Base-by-base conservation (phyloP, 2,113 vertebrate species). In the Toxotes jaculatrix region DNA sequence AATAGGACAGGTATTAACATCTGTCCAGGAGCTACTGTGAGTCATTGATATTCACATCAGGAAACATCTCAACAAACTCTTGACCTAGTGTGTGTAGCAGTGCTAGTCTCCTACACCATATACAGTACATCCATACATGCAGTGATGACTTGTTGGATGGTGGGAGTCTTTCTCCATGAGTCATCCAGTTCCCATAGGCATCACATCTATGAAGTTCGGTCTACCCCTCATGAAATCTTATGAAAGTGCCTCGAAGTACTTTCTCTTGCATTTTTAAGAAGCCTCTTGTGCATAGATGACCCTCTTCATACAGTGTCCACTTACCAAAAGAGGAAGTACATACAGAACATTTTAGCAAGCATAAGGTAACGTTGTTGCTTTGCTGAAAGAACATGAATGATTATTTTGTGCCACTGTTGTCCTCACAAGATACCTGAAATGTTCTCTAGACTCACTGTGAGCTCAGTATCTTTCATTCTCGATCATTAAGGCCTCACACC, bases 401-500 rank as follows among this genome's bases (percentile, higher is more conserved):
- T 49, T 43, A 55, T 70, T 66, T 83, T 69, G 12, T 70, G 56
- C 55, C 7, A 23, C 17, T 34, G n/a, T 27, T 1, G 36, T 49
- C 53, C 27, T 74, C 32, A 9, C 31, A 4, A 72, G 34, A 38
- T 23, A 38, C 65, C 77, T 19, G 5, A 67, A 79, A 79, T 73
- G n/a, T 64, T 57, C 21, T 60, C 12, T 2, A 45, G 34, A 45
- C 45, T 51, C 49, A 32, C 17, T 53, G 55, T 59, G 61, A 79
- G 47, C 21, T 31, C 42, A 21, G 36, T 40, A 64, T 78, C 65
- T 75, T 56, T 78, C 64, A 45, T 47, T 62, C 16, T 38, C 8
- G 2, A 55, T 23, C 85, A 70, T 88, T 78, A 82, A 71, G 80
- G 70, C 47, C 83, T 91, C 86, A 93, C 87, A 92, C 88, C 89